These are phyloP conservation scores for Pangasius djambal DNA, from an alignment of 2,797 vertebrate genomes.

Conservation along the genomic window DNA sequence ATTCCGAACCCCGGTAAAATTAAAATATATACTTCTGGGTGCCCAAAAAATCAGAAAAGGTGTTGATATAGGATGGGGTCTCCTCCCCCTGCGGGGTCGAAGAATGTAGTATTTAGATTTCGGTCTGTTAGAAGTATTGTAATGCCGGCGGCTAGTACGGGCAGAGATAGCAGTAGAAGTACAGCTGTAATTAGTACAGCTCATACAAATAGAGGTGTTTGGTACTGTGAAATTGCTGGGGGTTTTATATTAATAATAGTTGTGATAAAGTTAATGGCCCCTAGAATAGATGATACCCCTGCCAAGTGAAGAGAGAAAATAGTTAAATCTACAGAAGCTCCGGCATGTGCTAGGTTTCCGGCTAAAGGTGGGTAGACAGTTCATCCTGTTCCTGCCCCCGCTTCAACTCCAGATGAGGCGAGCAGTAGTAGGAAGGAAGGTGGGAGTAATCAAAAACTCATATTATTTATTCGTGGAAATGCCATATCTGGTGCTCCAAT, in stretches of 20 bases:
- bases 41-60: conserved; percentile 56
- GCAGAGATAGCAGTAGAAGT: neutral
- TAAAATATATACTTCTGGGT: conserved; percentile 48
- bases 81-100: conserved; percentile 18
- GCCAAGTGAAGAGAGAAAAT: conserved; percentile 64
- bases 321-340: conserved; percentile 52
- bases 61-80: conserved; percentile 43
- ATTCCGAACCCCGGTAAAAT: conserved; percentile 47
- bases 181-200: conserved; percentile 4
- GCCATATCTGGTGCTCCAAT: conserved; percentile 61
- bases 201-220: conserved; percentile 61
- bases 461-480: conserved; percentile 59
- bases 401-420: conserved; percentile 50
- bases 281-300: conserved; percentile 49
- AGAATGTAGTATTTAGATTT: conserved; percentile 53
- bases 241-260: conserved; percentile 68
- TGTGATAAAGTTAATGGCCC: conserved; percentile 63
- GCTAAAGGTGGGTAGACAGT: conserved; percentile 60
- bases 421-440: conserved; percentile 49
- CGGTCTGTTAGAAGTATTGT: conserved; percentile 46
- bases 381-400: conserved; percentile 54
- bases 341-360: conserved; percentile 43
- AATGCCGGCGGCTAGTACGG: conserved; percentile 25
- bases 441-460: conserved; percentile 64
- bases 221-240: conserved; percentile 37